Conservation (phyloP, 2,113 vertebrate genomes). For the Sturnira hondurensis region DNA sequence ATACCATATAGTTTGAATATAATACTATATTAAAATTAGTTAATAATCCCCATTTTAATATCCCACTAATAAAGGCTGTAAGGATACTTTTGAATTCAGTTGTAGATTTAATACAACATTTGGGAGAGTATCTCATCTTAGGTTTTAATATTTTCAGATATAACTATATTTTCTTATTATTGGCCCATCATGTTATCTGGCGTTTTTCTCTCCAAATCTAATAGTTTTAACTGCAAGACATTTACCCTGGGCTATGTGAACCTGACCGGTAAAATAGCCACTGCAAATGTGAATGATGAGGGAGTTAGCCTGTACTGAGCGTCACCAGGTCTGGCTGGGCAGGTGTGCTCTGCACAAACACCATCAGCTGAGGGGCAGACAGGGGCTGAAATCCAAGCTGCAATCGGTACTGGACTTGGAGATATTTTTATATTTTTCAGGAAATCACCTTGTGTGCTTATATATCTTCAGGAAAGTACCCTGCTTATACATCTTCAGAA, state of each 20-base stretch:
- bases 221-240: not conserved
- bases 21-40: slow-evolving; percentile 12
- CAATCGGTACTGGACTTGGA: not conserved
- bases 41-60: slow-evolving; percentile 2
- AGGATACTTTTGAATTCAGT: not conserved
- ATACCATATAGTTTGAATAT: not conserved
- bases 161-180: slow-evolving; percentile 21
- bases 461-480: not conserved
- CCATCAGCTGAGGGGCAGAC: not conserved
- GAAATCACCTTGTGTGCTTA: not conserved
- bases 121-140: not conserved
- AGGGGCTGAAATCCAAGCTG: not conserved
- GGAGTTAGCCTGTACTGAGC: not conserved
- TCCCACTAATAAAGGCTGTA: not conserved
- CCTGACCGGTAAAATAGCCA: not conserved
- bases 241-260: not conserved
- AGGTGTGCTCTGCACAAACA: not conserved
- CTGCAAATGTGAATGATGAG: not conserved
- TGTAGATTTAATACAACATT: not conserved
- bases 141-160: slow-evolving; percentile 39
- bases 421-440: slow-evolving; percentile 2
- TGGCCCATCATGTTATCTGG: not conserved
- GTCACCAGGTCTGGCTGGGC: not conserved
- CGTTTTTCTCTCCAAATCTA: not conserved
- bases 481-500: not conserved